These are phyloP conservation scores for Xiphydria camelus DNA, from an alignment of 2,888 invertebrate genomes.

Conservation along the genomic window DNA sequence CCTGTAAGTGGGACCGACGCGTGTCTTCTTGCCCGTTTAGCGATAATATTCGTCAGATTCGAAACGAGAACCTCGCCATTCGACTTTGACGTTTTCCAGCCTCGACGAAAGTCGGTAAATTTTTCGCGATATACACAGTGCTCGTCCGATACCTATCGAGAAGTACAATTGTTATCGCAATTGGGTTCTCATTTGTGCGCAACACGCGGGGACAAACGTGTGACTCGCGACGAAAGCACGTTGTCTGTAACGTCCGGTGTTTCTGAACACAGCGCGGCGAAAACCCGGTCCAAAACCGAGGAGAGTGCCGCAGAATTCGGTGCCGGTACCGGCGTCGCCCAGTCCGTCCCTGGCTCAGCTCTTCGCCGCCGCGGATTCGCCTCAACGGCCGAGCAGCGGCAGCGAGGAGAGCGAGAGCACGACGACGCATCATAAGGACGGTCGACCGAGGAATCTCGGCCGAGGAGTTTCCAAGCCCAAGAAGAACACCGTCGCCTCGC, in stretches of 20 bases:
- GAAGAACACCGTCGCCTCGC: conserved; percentile 89
- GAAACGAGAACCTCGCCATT: too few species aligned
- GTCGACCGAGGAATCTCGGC: conserved; percentile 81
- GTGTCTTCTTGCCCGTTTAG: too few species aligned
- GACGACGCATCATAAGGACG: conserved; percentile 66
- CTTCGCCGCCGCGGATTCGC: conserved; percentile 64
- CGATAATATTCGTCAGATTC: too few species aligned
- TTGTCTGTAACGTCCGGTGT: too few species aligned
- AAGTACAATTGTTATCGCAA: background rate
- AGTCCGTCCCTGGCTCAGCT: conserved; percentile 63
- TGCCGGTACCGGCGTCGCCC: conserved; percentile 61
- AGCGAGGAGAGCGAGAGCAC: conserved; percentile 67
- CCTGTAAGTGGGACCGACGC: too few species aligned
- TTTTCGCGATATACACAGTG: too few species aligned
- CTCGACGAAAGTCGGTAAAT: too few species aligned
- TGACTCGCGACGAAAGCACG: too few species aligned
- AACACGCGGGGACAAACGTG: too few species aligned
- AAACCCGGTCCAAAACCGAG: conserved; percentile 76
- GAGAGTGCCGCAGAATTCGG: conserved; percentile 62
- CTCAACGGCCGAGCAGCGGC: conserved; percentile 65
- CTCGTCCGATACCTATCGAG: background rate
- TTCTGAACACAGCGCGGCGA: conserved; percentile 72
- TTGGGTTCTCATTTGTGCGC: too few species aligned
- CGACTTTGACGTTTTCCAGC: too few species aligned
- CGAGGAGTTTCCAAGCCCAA: conserved; percentile 88